phyloP scores from a whole-genome alignment of 2,113 vertebrate species.

The Zingel zingel region DNA sequence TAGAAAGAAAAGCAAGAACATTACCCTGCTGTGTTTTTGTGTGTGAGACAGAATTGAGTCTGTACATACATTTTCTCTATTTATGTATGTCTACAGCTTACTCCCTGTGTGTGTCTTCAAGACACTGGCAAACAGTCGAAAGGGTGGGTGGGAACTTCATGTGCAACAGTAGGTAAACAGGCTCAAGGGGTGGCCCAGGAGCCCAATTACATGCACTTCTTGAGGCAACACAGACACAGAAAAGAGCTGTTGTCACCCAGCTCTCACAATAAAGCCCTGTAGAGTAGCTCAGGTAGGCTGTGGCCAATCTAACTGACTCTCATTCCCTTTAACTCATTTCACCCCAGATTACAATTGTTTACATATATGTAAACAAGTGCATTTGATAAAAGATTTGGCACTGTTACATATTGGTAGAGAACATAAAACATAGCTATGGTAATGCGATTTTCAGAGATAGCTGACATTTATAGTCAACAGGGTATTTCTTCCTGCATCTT shows the following conservation, averaged over 20 bases:
- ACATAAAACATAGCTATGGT: not conserved
- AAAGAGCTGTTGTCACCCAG: constrained; percentile 49
- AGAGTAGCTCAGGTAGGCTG: constrained; percentile 15
- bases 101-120: constrained; percentile 14
- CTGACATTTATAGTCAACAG: not conserved
- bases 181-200: constrained; percentile 69
- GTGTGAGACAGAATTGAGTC: constrained; percentile 3
- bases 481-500: not conserved
- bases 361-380: constrained; percentile 14
- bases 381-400: constrained; percentile 17
- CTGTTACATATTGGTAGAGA: not conserved
- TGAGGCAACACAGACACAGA: constrained; percentile 68
- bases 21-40: constrained; percentile 9
- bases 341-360: constrained; percentile 25
- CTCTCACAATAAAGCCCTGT: constrained; percentile 54
- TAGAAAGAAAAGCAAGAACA: not conserved
- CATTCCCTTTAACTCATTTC: constrained; percentile 13
- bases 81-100: constrained; percentile 22
- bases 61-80: not conserved
- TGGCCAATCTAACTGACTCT: constrained; percentile 1
- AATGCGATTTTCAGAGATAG: not conserved
- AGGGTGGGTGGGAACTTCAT: constrained; percentile 58
- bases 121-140: constrained; percentile 23
- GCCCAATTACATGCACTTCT: constrained; percentile 67
- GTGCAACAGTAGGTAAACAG: constrained; percentile 69